Conservation (phyloP, 2,888 invertebrate species). For the Orchesella flavescens region DNA sequence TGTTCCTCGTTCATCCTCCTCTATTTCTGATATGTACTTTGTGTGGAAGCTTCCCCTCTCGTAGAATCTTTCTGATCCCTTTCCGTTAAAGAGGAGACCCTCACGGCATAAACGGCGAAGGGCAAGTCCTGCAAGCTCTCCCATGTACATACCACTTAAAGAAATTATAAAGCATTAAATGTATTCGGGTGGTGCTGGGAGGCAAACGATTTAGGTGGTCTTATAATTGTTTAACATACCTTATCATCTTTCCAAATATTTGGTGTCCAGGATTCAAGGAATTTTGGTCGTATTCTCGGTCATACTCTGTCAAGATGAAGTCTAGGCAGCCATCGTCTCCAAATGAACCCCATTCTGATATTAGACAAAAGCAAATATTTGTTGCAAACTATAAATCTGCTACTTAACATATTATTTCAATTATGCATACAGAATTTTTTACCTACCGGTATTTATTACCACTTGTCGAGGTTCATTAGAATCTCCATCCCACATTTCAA, state of each 20-base stretch:
- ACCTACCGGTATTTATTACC: slow-evolving; percentile 56
- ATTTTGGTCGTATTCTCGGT: slow-evolving; percentile 86
- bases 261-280: slow-evolving; percentile 86
- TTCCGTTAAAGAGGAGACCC: slow-evolving; percentile 87
- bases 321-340: slow-evolving; percentile 92
- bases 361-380: too few species aligned
- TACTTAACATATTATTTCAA: too few species aligned
- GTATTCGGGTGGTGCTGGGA: too few species aligned
- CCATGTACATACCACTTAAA: slow-evolving; percentile 80
- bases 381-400: too few species aligned
- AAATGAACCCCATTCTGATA: slow-evolving; percentile 97
- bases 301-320: slow-evolving; percentile 89
- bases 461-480: slow-evolving; percentile 76
- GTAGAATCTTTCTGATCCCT: slow-evolving; percentile 82
- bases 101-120: slow-evolving; percentile 87
- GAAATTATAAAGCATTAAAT: too few species aligned
- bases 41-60: slow-evolving; percentile 92
- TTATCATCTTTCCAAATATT: slow-evolving; percentile 75
- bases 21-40: slow-evolving; percentile 98
- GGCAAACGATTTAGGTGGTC: too few species aligned
- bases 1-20: slow-evolving; percentile 86
- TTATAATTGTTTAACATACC: too few species aligned
- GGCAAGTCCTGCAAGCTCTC: slow-evolving; percentile 91
- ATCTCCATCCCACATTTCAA: slow-evolving; percentile 84
- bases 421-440: too few species aligned